phyloP scores from a whole-genome alignment of 2,888 invertebrate genomes.

The Dendrolimus pini region DNA sequence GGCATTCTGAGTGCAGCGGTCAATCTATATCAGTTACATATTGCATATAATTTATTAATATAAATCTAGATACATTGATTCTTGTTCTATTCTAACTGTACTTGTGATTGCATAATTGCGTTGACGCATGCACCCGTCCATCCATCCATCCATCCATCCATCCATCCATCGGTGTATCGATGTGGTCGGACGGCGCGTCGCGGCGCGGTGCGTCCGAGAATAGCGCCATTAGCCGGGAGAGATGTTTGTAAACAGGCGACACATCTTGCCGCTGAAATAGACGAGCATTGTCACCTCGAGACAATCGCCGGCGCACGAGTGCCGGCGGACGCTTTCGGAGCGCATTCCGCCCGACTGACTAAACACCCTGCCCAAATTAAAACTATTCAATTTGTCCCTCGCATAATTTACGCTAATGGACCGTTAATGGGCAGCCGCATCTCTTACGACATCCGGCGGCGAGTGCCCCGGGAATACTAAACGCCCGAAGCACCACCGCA shows the following conservation, averaged over 20 bases:
- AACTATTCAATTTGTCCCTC: conserved; percentile 48
- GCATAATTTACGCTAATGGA: conserved; percentile 65
- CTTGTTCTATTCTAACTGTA: too few relatives aligned
- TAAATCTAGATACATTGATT: too few relatives aligned
- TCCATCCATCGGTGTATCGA: background rate
- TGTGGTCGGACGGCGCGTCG: background rate
- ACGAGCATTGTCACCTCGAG: conserved; percentile 23
- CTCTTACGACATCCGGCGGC: conserved; percentile 1
- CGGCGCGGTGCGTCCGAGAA: conserved; percentile 28
- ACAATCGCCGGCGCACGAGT: conserved; percentile 18
- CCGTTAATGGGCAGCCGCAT: conserved; percentile 47
- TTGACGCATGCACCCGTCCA: too few relatives aligned
- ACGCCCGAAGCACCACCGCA: conserved; percentile 2
- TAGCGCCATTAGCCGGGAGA: conserved; percentile 52
- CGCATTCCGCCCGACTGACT: conserved; percentile 46
- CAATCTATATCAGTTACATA: too few relatives aligned
- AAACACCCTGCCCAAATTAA: conserved; percentile 24
- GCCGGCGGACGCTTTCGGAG: conserved; percentile 13
- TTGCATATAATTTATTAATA: too few relatives aligned
- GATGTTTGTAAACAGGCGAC: conserved; percentile 54
- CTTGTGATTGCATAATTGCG: too few relatives aligned
- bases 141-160: background rate
- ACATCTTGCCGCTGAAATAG: conserved; percentile 26
- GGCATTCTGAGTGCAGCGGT: too few relatives aligned
- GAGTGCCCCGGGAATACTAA: conserved; percentile 25